These are phyloP conservation scores for roundworm (Caenorhabditis elegans) DNA, from an alignment of 1,140 invertebrate genomes.

Conservation along the genomic window DNA sequence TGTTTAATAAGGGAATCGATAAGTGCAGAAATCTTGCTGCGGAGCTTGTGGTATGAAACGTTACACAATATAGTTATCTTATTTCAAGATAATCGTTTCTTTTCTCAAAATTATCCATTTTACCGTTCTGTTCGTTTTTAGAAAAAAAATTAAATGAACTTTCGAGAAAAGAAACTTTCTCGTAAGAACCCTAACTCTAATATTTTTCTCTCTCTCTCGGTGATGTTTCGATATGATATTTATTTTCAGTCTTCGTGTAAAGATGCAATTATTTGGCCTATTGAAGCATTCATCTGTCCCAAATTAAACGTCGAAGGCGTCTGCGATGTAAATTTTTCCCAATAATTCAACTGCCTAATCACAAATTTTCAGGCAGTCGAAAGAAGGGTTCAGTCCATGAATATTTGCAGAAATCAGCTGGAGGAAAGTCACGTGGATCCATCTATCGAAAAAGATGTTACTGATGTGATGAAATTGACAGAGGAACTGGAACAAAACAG, in stretches of 20 bases:
- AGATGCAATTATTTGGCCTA: slow-evolving; percentile 3
- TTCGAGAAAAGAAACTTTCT: too few relatives aligned
- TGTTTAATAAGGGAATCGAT: slow-evolving; percentile 37
- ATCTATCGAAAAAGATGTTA: not conserved
- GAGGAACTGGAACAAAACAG: slow-evolving; percentile 1
- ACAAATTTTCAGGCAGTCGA: not conserved
- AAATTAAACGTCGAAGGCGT: not conserved
- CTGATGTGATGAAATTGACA: slow-evolving; percentile 11
- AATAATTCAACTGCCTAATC: too few relatives aligned
- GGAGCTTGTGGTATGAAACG: not conserved
- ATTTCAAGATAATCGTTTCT: too few relatives aligned
- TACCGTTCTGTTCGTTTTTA: too few relatives aligned
- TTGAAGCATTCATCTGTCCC: slow-evolving; percentile 17
- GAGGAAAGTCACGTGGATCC: slow-evolving; percentile 11
- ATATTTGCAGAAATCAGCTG: slow-evolving; percentile 11
- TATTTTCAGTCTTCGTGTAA: not conserved
- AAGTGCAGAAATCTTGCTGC: slow-evolving; percentile 12
- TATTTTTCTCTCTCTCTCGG: too few relatives aligned
- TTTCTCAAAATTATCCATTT: too few relatives aligned
- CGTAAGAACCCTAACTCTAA: too few relatives aligned
- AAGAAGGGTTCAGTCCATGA: not conserved
- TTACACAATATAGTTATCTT: too few relatives aligned
- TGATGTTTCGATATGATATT: not conserved
- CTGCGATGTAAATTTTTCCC: not conserved
- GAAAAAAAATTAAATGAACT: too few relatives aligned